Percentiles rank a stretch among this genome's conserved stretches.
phyloP scores from a whole-genome alignment of 2,888 invertebrate genomes.

The Spisula solida region DNA sequence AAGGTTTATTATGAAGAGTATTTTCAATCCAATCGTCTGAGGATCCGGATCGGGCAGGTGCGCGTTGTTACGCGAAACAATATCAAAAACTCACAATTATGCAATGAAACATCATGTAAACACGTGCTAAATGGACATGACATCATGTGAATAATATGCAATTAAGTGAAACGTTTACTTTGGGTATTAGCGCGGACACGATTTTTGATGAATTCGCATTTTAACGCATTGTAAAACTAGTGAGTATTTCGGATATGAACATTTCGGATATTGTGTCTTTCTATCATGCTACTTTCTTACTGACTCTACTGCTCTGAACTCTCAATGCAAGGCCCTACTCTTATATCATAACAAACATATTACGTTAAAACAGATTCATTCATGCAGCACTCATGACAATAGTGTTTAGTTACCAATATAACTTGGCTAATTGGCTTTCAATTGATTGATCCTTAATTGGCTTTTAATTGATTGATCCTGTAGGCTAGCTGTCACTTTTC shows the following conservation, averaged over 20 bases:
- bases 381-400: too few relatives aligned
- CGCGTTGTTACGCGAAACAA: constrained; percentile 28
- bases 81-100: not conserved
- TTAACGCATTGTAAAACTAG: not conserved
- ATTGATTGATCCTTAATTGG: too few relatives aligned
- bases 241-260: not conserved
- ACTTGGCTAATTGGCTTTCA: too few relatives aligned
- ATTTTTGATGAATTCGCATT: not conserved
- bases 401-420: too few relatives aligned
- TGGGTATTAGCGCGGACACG: not conserved
- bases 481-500: too few relatives aligned
- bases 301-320: too few relatives aligned
- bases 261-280: not conserved
- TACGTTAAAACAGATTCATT: too few relatives aligned
- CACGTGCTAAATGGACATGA: not conserved
- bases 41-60: constrained; percentile 48
- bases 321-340: too few relatives aligned
- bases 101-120: not conserved
- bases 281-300: too few relatives aligned
- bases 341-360: too few relatives aligned
- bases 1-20: constrained; percentile 2
- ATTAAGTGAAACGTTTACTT: not conserved
- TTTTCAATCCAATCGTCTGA: constrained; percentile 31
- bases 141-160: not conserved
- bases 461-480: too few relatives aligned